Conservation (phyloP, 2,888 invertebrate genomes). For the Drosophila setosimentum region DNA sequence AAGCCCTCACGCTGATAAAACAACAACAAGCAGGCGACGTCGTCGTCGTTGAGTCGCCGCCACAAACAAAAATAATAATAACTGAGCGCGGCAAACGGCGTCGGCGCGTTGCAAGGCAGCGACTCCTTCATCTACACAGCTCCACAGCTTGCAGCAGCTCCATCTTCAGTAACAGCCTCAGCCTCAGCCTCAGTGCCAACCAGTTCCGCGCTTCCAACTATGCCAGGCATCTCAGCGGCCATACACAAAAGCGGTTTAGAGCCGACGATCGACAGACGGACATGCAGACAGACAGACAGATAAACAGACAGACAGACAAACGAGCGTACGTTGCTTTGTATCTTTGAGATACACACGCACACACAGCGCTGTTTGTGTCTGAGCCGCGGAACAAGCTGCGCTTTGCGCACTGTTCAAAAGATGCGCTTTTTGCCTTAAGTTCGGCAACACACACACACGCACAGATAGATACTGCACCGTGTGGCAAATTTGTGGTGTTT, state of each 20-base stretch:
- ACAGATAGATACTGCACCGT: constrained; percentile 46
- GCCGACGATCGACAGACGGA: constrained; percentile 56
- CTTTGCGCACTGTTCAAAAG: constrained; percentile 75
- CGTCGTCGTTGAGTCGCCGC: constrained; percentile 62
- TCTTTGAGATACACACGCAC: constrained; percentile 55
- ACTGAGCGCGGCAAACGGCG: constrained; percentile 61
- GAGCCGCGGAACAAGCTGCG: constrained; percentile 67
- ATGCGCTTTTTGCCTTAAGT: constrained; percentile 76
- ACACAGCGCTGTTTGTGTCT: constrained; percentile 18
- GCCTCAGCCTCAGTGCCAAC: constrained; percentile 53
- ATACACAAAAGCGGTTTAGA: constrained; percentile 77
- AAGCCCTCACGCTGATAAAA: constrained; percentile 75
- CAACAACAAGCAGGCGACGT: constrained; percentile 25
- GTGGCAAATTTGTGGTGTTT: constrained; percentile 17
- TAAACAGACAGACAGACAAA: constrained; percentile 42
- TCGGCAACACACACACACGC: constrained; percentile 49
- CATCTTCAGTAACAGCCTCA: constrained; percentile 39
- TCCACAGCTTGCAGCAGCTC: constrained; percentile 39
- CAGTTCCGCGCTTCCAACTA: constrained; percentile 76
- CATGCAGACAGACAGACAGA: constrained; percentile 32
- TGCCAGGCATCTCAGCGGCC: constrained; percentile 76
- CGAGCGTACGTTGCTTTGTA: constrained; percentile 51
- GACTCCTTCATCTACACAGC: constrained; percentile 46
- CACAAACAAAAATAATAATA: constrained; percentile 75
- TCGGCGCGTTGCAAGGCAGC: constrained; percentile 65